Evolutionary conservation across 2,797 vertebrate species (phyloP), one percentile per base, ranked within the genome.

Genomic region (Aeoliscus strigatus): DNA sequence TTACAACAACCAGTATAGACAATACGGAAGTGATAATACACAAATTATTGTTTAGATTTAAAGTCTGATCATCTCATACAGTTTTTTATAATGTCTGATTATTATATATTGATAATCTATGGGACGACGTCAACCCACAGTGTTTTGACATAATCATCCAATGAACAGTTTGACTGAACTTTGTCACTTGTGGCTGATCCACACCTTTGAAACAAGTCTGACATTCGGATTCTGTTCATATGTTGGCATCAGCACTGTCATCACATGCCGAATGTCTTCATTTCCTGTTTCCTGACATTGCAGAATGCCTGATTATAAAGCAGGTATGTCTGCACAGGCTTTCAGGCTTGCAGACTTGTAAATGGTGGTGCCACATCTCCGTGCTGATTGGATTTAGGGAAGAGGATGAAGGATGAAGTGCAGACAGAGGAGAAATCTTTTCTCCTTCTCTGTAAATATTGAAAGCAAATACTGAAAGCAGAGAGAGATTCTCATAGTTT

Each of bases 361-460:
- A 25, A n/a, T n/a, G n/a, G 18, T 18, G 28, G 74, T 38, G 58
- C 59, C 33, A 60, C 76, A 68, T 63, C 61, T 66, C 38, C 59
- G 55, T 66, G 57, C 66, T 80, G 80, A 86, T 84, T 85, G 69
- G 75, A 79, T 82, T 77, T 60, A 43, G 49, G 59, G 60, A 46
- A 54, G 37, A 44, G 43, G 45, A 58, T 51, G 39, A 49, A 44
- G 43, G 45, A 58, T 51, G 39, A 49, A 48, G 45, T 26, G 50
- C 60, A 61, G 74, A 66, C 59, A 36, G 49, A 67, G 43, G 40
- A 65, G 49, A 58, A 75, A 70, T 74, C 58, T 60, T 71, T 36
- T 57, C n/a, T n/a, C n/a, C n/a, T n/a, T n/a, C n/a, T n/a, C n/a
- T n/a, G n/a, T n/a, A n/a, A n/a, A n/a, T n/a, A 63, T 43, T 17